Base-by-base conservation (phyloP, 2,797 vertebrate genomes). In the Podargus strigoides region DNA sequence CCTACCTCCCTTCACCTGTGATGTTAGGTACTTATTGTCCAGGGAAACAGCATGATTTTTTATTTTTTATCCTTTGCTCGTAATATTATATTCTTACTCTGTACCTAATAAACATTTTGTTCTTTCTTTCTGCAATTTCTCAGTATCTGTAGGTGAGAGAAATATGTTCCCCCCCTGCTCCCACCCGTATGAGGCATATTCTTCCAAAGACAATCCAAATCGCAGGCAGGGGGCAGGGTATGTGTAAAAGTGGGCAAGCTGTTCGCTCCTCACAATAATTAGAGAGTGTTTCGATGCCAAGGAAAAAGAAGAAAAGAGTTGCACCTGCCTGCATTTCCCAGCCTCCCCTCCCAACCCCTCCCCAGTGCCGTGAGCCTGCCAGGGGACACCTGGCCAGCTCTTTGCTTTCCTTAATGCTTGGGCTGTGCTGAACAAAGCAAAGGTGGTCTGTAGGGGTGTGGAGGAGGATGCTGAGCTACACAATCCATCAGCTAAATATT, bases 171-270 rank as follows among this genome's bases (percentile, higher is more conserved):
- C 72, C 49, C 64, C 36, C 68, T 8, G n/a, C 69, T 90, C 87
- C 89, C 56, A 80, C 68, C 75, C 36, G 0, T n/a, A 44, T 3
- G 23, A 96, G 83, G 79, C 53, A 32, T 28, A 10, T 64, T 93
- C 87, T 95, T 86, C 81, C 87, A 79, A 91, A 93, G 67, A 90
- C 94, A 93, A 91, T 95, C 94, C 93, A 92, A 94, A 92, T 66
- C 76, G 4, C 95, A 95, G 83, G 93, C 87, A 96, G 96, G 94
- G 92, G 92, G 93, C 90, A 94, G 96, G 90, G 93, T 74, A 96
- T 10, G 90, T 95, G 93, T 85, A 94, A 94, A 95, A 95, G 90
- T 84, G 93, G 91, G 91, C 96, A 97, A 95, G 90, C 94, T 97
- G 96, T 95, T 96, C 67, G 0, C 76, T 90, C 78, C 78, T 90